A percentile compares a stretch with the other conserved stretches of the same genome.
Conservation (phyloP, 2,113 vertebrate genomes). For the Hiodon tergisus region DNA sequence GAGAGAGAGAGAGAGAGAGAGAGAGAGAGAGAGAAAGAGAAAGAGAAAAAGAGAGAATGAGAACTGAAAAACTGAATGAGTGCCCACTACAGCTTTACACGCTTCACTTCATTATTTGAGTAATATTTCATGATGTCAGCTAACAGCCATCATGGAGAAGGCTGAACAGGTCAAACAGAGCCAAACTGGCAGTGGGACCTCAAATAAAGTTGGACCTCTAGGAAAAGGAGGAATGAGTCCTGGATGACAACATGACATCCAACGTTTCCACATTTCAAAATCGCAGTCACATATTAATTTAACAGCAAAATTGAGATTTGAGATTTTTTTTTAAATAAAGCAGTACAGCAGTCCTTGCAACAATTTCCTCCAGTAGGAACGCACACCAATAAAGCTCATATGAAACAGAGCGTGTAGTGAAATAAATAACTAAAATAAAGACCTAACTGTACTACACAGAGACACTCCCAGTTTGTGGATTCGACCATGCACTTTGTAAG, state of each 20-base stretch:
- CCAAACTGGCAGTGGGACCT: too few species aligned
- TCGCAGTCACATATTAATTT: slow-evolving; percentile 8
- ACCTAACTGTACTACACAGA: slow-evolving; percentile 22
- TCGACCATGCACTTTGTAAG: slow-evolving; percentile 24
- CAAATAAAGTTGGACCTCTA: neutral
- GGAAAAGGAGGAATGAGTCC: neutral
- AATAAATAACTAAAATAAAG: neutral
- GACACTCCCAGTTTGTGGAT: slow-evolving; percentile 8
- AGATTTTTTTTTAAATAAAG: neutral
- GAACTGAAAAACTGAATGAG: neutral
- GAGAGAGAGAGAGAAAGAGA: neutral
- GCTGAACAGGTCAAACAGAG: neutral
- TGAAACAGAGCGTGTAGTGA: too few species aligned
- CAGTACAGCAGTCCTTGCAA: neutral
- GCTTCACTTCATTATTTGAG: neutral
- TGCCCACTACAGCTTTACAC: neutral
- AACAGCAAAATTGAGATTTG: neutral
- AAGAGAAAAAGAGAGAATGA: neutral
- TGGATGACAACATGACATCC: slow-evolving; percentile 11
- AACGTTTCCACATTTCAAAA: slow-evolving; percentile 27
- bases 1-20: neutral
- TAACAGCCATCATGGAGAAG: neutral
- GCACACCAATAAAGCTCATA: too few species aligned
- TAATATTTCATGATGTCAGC: neutral
- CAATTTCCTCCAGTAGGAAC: too few species aligned